Evolutionary conservation across 2,888 invertebrate genomes (phyloP), one percentile per base, ranked within the genome.

Genomic region (Tridacna crocea): DNA sequence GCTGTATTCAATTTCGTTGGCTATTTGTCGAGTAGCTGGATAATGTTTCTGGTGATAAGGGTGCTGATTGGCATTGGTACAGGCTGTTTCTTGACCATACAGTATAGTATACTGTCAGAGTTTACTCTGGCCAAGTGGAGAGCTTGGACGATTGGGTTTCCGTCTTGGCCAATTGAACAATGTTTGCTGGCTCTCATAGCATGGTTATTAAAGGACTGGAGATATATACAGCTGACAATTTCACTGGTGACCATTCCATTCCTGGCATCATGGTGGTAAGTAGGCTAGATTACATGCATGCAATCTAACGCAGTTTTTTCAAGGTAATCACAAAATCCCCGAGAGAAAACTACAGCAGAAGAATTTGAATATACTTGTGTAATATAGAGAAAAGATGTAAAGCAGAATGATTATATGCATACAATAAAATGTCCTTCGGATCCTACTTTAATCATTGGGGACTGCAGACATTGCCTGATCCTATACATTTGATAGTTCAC

Each of bases 111-210:
- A 10, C 51, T 81, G 22, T 84, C 79, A 0, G 84, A 84, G 51
- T 84, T 81, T 60, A 74, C 79, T 2, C 65, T 79, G 24, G 70
- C 84, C 3, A 63, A 73, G 48, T 84, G 84, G 84, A 27, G 80
- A 27, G 63, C 80, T 12, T 80, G 80, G 80, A 72, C 76, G 27
- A 80, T 77, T 19, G 80, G 80, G 19, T 80, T 80, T 46, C 80
- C 80, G 15, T 80, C 80, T 8, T 80, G 73, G 76, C 80, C 80
- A 10, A 80, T 80, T 46, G 61, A 80, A 36, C 27, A 63, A n/a
- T 80, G 80, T 26, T 47, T 80, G 19, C 51, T 80, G 15, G 72
- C 76, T 4, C 48, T 80, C 0, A 55, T 80, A 10, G 61, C 75
- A 12, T 80, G 80, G 80, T 63, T 77, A 24, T 12, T 80, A 10